These are phyloP conservation scores for Pharmacophagus antenor DNA, from an alignment of 2,888 invertebrate species.

Conservation along the genomic window DNA sequence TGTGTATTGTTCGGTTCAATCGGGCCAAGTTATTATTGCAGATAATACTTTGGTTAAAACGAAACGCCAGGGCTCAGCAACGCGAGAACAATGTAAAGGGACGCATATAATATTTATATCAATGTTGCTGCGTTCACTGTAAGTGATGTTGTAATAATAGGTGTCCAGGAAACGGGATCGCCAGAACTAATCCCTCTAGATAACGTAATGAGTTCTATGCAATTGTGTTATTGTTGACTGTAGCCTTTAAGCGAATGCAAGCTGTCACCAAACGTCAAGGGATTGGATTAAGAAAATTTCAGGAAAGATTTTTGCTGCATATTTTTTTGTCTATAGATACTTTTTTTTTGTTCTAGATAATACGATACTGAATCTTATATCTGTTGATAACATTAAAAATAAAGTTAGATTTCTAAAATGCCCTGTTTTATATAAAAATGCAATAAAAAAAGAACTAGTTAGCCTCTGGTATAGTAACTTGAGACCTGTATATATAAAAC, in stretches of 20 bases:
- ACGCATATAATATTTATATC: slow-evolving; percentile 42
- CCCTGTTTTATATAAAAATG: too few relatives aligned
- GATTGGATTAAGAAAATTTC: too few relatives aligned
- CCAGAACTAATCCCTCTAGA: slow-evolving; percentile 3
- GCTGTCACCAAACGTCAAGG: background rate
- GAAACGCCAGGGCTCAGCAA: slow-evolving; percentile 34
- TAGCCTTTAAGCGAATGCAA: background rate
- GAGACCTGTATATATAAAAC: background rate
- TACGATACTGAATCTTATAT: too few relatives aligned
- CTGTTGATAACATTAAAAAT: too few relatives aligned
- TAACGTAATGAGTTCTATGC: slow-evolving; percentile 1
- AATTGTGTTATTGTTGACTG: background rate
- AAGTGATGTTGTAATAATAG: slow-evolving; percentile 10
- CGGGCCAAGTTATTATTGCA: slow-evolving; percentile 69
- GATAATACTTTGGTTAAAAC: slow-evolving; percentile 71
- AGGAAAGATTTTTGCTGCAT: too few relatives aligned
- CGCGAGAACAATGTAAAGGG: slow-evolving; percentile 50
- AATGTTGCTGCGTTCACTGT: slow-evolving; percentile 33
- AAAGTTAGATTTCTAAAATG: too few relatives aligned
- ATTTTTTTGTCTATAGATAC: too few relatives aligned
- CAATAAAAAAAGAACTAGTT: too few relatives aligned
- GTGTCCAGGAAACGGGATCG: slow-evolving; percentile 14
- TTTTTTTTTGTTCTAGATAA: too few relatives aligned
- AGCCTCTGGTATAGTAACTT: too few relatives aligned
- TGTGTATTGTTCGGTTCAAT: slow-evolving; percentile 69